Conservation (phyloP, 2,888 invertebrate species). For the Rhogogaster chlorosoma region DNA sequence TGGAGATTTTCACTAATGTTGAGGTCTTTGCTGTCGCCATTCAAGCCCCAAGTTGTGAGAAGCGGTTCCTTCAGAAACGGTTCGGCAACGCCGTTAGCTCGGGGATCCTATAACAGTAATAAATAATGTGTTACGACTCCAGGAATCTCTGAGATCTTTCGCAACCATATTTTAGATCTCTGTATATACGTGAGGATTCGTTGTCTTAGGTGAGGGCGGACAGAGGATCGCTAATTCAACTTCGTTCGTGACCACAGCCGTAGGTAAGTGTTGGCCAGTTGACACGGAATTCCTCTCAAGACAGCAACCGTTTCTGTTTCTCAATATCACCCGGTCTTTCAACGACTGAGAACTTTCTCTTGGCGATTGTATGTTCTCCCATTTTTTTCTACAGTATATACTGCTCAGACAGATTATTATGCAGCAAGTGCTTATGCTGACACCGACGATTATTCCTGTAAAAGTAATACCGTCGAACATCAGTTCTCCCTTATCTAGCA, state of each 20-base stretch:
- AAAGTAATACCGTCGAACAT: neutral
- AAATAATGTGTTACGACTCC: conserved; percentile 21
- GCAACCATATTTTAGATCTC: conserved; percentile 77
- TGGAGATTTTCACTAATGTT: conserved; percentile 86
- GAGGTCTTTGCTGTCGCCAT: conserved; percentile 78
- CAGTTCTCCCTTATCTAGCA: neutral
- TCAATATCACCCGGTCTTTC: conserved; percentile 66
- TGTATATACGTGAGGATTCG: conserved; percentile 79
- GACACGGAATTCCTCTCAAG: conserved; percentile 70
- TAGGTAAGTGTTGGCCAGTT: conserved; percentile 66
- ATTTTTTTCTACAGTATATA: conserved; percentile 73
- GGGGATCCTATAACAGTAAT: conserved; percentile 71
- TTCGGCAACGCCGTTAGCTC: conserved; percentile 79
- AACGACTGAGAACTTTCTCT: conserved; percentile 69
- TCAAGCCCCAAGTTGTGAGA: conserved; percentile 70
- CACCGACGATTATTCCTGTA: conserved; percentile 76
- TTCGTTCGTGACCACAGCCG: conserved; percentile 67
- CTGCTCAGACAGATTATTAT: conserved; percentile 75
- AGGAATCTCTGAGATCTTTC: neutral
- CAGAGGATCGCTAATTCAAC: conserved; percentile 76
- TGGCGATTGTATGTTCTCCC: conserved; percentile 69
- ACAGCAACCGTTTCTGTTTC: conserved; percentile 73
- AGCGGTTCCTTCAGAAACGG: conserved; percentile 78
- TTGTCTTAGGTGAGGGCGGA: conserved; percentile 70
- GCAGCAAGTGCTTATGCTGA: conserved; percentile 76